phyloP scores from a whole-genome alignment of 2,888 invertebrate species.

The Drosophila formosana region DNA sequence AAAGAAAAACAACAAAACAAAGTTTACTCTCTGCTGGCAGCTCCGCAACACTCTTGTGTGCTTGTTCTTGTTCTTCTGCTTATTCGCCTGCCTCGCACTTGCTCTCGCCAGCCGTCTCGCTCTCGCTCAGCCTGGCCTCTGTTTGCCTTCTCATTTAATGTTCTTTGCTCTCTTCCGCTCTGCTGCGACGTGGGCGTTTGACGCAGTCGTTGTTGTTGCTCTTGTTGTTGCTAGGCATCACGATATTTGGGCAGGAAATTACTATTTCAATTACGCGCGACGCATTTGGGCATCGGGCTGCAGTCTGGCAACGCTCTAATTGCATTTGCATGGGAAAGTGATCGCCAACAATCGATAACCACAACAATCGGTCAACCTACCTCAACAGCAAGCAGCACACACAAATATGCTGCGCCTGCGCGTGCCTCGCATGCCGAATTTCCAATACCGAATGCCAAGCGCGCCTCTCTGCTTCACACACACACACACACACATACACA shows the following conservation, averaged over 20 bases:
- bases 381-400: slow-evolving; percentile 51
- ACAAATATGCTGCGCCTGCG: slow-evolving; percentile 73
- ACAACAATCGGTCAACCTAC: slow-evolving; percentile 55
- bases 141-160: slow-evolving; percentile 36
- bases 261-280: slow-evolving; percentile 70
- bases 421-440: slow-evolving; percentile 61
- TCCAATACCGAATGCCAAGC: too few relatives aligned
- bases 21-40: slow-evolving; percentile 35
- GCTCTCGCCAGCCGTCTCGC: not conserved
- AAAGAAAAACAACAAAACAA: slow-evolving; percentile 19
- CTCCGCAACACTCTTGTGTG: slow-evolving; percentile 13
- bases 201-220: slow-evolving; percentile 19
- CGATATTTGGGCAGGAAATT: slow-evolving; percentile 64
- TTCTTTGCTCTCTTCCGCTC: slow-evolving; percentile 30
- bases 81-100: too few relatives aligned
- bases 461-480: too few relatives aligned
- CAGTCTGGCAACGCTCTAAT: slow-evolving; percentile 8
- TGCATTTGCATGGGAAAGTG: slow-evolving; percentile 61
- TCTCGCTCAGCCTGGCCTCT: slow-evolving; percentile 23
- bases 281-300: slow-evolving; percentile 14
- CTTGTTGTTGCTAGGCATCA: slow-evolving; percentile 47
- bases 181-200: slow-evolving; percentile 14
- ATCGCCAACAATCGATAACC: slow-evolving; percentile 24
- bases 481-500: too few relatives aligned
- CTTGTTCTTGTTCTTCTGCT: not conserved